Percentiles rank a stretch among this genome's conserved stretches.
These are phyloP conservation scores for Ancistrus triradiatus DNA, from an alignment of 2,113 vertebrate genomes.

Conservation along the genomic window DNA sequence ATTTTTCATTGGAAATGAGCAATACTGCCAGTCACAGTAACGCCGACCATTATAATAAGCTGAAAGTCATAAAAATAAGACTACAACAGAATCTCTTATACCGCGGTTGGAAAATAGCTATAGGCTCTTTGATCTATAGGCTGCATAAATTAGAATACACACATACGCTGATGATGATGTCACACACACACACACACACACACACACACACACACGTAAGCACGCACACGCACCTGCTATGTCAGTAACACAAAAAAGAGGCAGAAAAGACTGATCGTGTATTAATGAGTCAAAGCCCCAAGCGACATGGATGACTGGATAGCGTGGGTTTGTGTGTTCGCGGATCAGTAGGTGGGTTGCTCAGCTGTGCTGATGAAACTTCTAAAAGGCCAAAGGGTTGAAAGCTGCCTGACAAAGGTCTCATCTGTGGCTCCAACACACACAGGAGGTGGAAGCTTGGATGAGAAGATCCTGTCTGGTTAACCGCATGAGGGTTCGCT, in stretches of 20 bases:
- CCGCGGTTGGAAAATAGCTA: too few relatives aligned
- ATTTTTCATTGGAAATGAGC: too few relatives aligned
- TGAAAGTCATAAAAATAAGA: too few relatives aligned
- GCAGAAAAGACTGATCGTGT: background rate
- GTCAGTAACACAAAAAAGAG: background rate
- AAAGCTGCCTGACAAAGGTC: slow-evolving; percentile 5
- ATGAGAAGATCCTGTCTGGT: too few relatives aligned
- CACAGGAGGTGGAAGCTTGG: background rate
- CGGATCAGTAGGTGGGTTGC: slow-evolving; percentile 23
- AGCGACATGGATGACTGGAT: background rate
- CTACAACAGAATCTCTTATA: too few relatives aligned
- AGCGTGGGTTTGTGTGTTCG: slow-evolving; percentile 11
- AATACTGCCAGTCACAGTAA: too few relatives aligned
- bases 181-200: slow-evolving; percentile 11
- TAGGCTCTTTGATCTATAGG: too few relatives aligned
- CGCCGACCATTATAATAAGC: too few relatives aligned
- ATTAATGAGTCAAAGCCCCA: background rate
- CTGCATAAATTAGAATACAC: too few relatives aligned
- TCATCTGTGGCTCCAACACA: slow-evolving; percentile 22
- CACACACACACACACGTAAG: slow-evolving; percentile 9
- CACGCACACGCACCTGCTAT: background rate
- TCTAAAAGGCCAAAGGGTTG: slow-evolving; percentile 8
- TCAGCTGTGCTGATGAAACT: slow-evolving; percentile 32
- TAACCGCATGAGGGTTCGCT: too few relatives aligned
- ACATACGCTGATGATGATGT: too few relatives aligned